Evolutionary conservation across 2,888 invertebrate species (phyloP).

Genomic region (Alentia gelatinosa): DNA sequence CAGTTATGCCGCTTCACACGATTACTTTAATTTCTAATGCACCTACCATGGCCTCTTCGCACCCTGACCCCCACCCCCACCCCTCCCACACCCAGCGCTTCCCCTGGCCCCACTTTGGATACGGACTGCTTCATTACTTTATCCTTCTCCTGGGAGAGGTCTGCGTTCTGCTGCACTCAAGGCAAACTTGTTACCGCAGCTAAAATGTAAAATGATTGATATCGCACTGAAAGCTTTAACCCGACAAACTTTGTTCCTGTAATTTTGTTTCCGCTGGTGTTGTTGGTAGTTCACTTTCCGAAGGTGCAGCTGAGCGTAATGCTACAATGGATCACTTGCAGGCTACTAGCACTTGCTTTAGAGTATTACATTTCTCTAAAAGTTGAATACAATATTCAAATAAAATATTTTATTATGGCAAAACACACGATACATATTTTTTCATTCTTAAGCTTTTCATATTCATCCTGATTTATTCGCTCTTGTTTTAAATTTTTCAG

Average conservation of each 20-base stretch:
- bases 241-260: not conserved
- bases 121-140: conserved; percentile 5
- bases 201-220: conserved; percentile 15
- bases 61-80: not conserved
- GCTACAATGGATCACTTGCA: no score
- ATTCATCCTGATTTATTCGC: no score
- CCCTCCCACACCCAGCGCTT: not conserved
- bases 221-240: not conserved
- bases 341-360: no score
- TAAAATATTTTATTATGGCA: no score
- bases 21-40: not conserved
- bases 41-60: not conserved
- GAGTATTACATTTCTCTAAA: no score
- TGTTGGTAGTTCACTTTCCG: no score
- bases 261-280: not conserved
- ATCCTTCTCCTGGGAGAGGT: not conserved
- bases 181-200: not conserved
- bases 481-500: no score
- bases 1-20: not conserved
- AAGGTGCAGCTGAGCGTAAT: no score
- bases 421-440: no score
- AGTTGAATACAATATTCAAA: no score
- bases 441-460: no score
- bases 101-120: not conserved
- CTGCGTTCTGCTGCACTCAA: not conserved